Percentiles rank a stretch among this genome's conserved stretches.
phyloP scores from a whole-genome alignment of 2,797 vertebrate genomes.

The Leptoclinus maculatus region DNA sequence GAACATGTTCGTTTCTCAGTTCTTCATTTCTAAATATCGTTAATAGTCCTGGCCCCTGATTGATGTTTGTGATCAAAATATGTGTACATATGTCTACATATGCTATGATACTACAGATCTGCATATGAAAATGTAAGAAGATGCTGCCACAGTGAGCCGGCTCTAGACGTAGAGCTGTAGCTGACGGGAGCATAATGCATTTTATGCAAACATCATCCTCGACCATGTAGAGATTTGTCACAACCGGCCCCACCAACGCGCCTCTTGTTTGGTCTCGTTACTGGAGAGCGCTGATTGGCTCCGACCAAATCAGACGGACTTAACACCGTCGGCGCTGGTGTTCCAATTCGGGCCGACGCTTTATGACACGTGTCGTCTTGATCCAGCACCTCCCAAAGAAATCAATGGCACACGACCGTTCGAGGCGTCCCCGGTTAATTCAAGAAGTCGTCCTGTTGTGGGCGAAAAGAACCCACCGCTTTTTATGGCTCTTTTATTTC shows the following conservation, averaged over 20 bases:
- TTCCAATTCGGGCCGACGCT: constrained; percentile 41
- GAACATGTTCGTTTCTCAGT: too few relatives aligned
- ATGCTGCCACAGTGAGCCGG: neutral
- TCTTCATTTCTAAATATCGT: too few relatives aligned
- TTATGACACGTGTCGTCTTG: constrained; percentile 19
- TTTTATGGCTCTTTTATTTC: constrained; percentile 66
- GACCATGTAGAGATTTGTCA: constrained; percentile 2
- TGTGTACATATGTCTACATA: neutral
- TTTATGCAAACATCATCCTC: constrained; percentile 11
- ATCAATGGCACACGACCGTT: constrained; percentile 11
- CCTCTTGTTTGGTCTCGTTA: constrained; percentile 10
- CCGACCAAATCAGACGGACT: constrained; percentile 27
- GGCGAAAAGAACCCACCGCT: constrained; percentile 27
- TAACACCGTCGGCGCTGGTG: neutral
- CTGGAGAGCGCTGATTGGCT: constrained; percentile 22
- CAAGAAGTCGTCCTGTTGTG: constrained; percentile 28
- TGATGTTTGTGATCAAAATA: neutral
- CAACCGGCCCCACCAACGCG: neutral
- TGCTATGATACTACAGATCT: neutral
- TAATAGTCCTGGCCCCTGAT: too few relatives aligned
- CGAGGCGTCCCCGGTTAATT: constrained; percentile 29
- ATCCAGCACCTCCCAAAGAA: constrained; percentile 34
- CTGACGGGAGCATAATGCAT: constrained; percentile 14
- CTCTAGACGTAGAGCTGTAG: neutral
- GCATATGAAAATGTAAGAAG: neutral